Conservation (phyloP, 2,888 invertebrate species). For the Nezara viridula region DNA sequence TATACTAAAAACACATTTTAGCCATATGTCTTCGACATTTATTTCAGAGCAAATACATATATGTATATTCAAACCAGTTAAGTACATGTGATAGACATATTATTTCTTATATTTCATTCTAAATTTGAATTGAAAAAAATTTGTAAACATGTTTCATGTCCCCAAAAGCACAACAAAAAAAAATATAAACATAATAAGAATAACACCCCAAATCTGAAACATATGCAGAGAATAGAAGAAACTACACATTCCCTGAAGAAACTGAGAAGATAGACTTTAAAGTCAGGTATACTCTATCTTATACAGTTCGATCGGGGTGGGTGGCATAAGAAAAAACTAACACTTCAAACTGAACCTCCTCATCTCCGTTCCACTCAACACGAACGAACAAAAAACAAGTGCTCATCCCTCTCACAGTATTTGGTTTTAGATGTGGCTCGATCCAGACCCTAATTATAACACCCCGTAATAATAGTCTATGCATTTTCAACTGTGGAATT, state of each 20-base stretch:
- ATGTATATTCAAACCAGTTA: too few relatives aligned
- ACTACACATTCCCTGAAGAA: not conserved
- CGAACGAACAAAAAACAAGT: slow-evolving; percentile 4
- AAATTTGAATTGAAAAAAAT: too few relatives aligned
- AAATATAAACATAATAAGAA: not conserved
- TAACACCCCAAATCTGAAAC: not conserved
- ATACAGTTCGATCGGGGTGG: not conserved
- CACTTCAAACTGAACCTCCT: slow-evolving; percentile 24
- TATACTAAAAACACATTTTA: too few relatives aligned
- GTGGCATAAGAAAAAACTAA: not conserved
- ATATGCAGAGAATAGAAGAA: not conserved
- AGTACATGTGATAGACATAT: too few relatives aligned
- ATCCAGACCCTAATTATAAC: not conserved
- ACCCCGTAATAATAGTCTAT: not conserved
- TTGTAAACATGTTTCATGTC: too few relatives aligned
- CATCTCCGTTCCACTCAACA: slow-evolving; percentile 20
- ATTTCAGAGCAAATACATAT: too few relatives aligned
- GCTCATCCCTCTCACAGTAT: not conserved
- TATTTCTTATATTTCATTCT: too few relatives aligned
- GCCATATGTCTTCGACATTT: too few relatives aligned
- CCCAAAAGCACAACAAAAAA: too few relatives aligned
- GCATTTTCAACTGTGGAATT: too few relatives aligned
- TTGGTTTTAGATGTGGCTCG: not conserved
- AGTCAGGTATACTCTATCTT: not conserved
- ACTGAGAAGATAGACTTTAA: not conserved